These are phyloP conservation scores for Portunus trituberculatus DNA, from an alignment of 1,140 invertebrate genomes.

Conservation along the genomic window DNA sequence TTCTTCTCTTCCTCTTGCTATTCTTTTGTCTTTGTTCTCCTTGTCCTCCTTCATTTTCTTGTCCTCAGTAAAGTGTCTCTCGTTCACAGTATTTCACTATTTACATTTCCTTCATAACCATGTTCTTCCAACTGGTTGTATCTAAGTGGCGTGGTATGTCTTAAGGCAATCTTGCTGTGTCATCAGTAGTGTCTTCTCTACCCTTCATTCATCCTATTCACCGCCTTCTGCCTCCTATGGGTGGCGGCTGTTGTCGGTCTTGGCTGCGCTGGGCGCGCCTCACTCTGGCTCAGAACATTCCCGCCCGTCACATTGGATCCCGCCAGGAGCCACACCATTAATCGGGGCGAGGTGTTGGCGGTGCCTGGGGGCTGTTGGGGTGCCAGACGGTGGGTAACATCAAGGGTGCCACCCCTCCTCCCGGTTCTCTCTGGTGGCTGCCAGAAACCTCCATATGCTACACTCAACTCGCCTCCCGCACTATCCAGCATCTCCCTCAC, in stretches of 20 bases:
- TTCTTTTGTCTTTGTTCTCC: not conserved
- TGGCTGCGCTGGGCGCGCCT: not conserved
- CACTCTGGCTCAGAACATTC: not conserved
- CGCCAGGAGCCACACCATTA: slow-evolving; percentile 60
- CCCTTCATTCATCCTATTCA: not conserved
- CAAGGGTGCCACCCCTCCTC: slow-evolving; percentile 31
- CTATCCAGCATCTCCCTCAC: not conserved
- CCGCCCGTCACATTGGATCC: slow-evolving; percentile 25
- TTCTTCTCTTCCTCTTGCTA: not conserved
- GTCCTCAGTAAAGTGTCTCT: not conserved
- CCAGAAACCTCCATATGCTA: not conserved
- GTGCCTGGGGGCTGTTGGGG: slow-evolving; percentile 28
- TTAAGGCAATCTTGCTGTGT: not conserved
- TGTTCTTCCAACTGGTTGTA: not conserved
- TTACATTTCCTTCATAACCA: not conserved
- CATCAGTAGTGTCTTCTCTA: not conserved
- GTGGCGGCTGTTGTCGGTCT: not conserved
- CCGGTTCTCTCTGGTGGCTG: not conserved
- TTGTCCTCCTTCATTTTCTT: not conserved
- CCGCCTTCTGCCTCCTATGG: not conserved
- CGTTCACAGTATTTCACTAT: not conserved
- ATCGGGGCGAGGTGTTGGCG: slow-evolving; percentile 53
- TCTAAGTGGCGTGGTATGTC: not conserved
- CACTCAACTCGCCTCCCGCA: not conserved
- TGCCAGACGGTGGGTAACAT: slow-evolving; percentile 50